phyloP scores from a whole-genome alignment of 1,140 invertebrate genomes.

The Thaumatotibia leucotreta region DNA sequence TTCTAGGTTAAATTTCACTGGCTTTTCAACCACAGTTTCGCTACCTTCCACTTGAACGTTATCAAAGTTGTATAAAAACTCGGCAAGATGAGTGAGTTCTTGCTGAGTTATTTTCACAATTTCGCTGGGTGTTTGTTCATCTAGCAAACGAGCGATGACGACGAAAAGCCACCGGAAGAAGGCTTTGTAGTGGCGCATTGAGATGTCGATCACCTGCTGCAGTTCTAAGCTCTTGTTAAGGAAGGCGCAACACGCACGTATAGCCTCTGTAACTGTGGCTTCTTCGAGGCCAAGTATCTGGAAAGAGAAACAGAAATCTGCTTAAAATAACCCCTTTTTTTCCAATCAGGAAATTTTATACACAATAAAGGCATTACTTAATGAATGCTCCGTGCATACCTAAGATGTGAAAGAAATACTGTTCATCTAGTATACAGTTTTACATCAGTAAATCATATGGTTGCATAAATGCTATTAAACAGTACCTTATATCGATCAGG shows the following conservation, averaged over 20 bases:
- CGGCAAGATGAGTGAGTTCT: slow-evolving; percentile 91
- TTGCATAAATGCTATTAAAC: neutral
- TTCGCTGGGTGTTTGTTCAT: slow-evolving; percentile 89
- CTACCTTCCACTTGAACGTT: slow-evolving; percentile 70
- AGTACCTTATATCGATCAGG: slow-evolving; percentile 81
- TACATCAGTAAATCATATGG: slow-evolving; percentile 10
- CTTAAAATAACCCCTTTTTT: neutral
- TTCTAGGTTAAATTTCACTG: slow-evolving; percentile 88
- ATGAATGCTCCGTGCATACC: no score
- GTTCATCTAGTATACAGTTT: no score
- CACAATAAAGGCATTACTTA: no score
- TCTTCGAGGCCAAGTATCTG: slow-evolving; percentile 80
- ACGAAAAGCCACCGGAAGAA: slow-evolving; percentile 94
- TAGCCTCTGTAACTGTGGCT: slow-evolving; percentile 81
- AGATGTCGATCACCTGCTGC: slow-evolving; percentile 95
- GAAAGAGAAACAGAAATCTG: slow-evolving; percentile 26
- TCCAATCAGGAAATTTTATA: no score
- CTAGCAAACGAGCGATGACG: slow-evolving; percentile 88
- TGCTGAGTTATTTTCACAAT: slow-evolving; percentile 90
- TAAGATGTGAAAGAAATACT: no score
- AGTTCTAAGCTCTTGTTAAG: slow-evolving; percentile 92
- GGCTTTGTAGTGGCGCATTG: slow-evolving; percentile 94
- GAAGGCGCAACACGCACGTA: slow-evolving; percentile 87
- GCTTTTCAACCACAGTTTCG: slow-evolving; percentile 70
- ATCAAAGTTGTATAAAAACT: slow-evolving; percentile 92